A percentile compares a stretch with the other conserved stretches of the same genome.
Conservation (phyloP, 2,797 vertebrate species). For the Lepus townsendii region DNA sequence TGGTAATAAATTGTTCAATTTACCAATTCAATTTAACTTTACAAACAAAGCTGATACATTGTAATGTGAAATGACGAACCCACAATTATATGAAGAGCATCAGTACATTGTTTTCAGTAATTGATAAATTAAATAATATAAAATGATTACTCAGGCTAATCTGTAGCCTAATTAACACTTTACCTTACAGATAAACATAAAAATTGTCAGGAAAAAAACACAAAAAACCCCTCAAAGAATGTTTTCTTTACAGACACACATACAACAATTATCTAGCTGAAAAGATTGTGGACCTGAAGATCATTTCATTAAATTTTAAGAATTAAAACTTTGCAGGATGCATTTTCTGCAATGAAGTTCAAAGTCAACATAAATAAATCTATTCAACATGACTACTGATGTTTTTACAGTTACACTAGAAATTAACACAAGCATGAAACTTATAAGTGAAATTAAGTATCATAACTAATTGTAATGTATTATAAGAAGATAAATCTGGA, state of each 20-base stretch:
- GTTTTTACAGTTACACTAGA: not conserved
- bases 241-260: not conserved
- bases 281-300: not conserved
- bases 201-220: not conserved
- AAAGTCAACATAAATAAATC: not conserved
- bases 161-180: not conserved
- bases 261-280: not conserved
- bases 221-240: not conserved
- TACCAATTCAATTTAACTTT: not conserved
- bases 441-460: not conserved
- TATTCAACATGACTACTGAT: not conserved
- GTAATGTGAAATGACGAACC: not conserved
- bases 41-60: not conserved
- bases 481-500: not conserved
- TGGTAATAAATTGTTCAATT: slow-evolving; percentile 29
- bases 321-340: not conserved
- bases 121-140: not conserved
- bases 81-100: not conserved
- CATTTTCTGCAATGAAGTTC: not conserved
- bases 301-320: not conserved
- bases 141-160: not conserved
- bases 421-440: not conserved
- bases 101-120: not conserved
- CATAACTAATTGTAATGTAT: not conserved
- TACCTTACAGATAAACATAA: not conserved